Conservation (phyloP, 2,113 vertebrate species). For the Cynopterus brachyotis region DNA sequence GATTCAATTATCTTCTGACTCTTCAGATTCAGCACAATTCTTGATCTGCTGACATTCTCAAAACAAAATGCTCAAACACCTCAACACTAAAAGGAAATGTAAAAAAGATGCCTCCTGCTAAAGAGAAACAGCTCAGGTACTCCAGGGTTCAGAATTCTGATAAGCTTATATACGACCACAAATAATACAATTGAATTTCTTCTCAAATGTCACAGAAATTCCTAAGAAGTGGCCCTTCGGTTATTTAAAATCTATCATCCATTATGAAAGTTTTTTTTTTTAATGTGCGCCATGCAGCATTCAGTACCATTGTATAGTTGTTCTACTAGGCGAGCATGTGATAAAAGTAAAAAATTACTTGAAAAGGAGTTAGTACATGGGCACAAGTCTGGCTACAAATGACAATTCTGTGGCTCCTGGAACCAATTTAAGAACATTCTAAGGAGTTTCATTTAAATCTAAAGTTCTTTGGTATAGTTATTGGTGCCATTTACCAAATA, state of each 20-base stretch:
- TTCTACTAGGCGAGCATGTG: neutral
- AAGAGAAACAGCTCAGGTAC: neutral
- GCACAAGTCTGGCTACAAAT: no score
- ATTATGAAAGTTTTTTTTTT: neutral
- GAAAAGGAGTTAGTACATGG: neutral
- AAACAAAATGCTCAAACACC: conserved; percentile 17
- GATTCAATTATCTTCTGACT: neutral
- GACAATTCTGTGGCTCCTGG: neutral
- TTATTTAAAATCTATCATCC: neutral
- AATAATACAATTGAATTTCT: neutral
- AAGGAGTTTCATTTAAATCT: neutral
- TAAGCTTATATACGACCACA: neutral
- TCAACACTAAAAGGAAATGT: neutral
- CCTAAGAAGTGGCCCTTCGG: neutral
- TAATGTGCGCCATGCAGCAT: neutral
- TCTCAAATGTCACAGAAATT: conserved; percentile 1
- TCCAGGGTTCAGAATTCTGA: neutral
- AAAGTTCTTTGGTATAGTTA: neutral
- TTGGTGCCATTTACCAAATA: neutral
- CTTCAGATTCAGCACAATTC: neutral
- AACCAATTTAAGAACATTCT: neutral
- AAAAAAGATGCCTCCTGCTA: neutral
- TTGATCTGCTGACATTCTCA: neutral
- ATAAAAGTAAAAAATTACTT: neutral
- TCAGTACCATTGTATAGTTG: neutral